Percentiles rank a stretch among this genome's conserved stretches.
phyloP scores from a whole-genome alignment of 1,140 invertebrate genomes.

The Choristoneura fumiferana region DNA sequence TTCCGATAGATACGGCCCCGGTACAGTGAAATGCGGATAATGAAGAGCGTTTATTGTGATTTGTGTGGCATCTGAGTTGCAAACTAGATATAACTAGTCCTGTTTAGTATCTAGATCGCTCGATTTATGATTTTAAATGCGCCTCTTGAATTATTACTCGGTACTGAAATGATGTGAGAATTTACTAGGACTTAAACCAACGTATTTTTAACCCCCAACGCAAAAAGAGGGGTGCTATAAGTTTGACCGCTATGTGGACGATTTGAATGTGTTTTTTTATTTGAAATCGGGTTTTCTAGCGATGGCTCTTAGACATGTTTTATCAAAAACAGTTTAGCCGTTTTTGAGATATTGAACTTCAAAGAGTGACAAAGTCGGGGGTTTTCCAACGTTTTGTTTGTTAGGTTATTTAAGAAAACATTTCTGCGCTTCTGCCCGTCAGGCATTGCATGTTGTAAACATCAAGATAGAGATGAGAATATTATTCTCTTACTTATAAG shows the following conservation, averaged over 20 bases:
- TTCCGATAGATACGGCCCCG: conserved; percentile 66
- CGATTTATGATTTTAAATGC: conserved; percentile 46
- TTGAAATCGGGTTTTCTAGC: too few species aligned
- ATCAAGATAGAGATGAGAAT: conserved; percentile 16
- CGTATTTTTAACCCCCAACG: too few species aligned
- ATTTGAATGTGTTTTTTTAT: too few species aligned
- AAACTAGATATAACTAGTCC: conserved; percentile 46
- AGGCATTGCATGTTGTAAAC: conserved; percentile 1
- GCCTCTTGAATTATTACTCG: conserved; percentile 13
- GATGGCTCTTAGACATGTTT: too few species aligned
- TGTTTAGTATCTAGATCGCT: conserved; percentile 36
- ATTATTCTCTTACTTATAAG: conserved; percentile 7
- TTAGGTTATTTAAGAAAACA: neutral
- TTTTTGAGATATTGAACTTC: too few species aligned
- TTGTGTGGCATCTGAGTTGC: conserved; percentile 56
- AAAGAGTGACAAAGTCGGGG: too few species aligned
- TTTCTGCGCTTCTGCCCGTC: neutral
- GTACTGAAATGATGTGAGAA: too few species aligned
- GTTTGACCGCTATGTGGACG: too few species aligned
- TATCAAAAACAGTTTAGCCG: too few species aligned
- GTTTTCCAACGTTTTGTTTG: too few species aligned
- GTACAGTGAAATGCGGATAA: conserved; percentile 65
- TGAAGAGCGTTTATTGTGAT: conserved; percentile 72
- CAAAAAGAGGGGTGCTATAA: too few species aligned
- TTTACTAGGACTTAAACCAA: too few species aligned